These are phyloP conservation scores for Pharmacophagus antenor DNA, from an alignment of 2,888 invertebrate species.

Conservation along the genomic window DNA sequence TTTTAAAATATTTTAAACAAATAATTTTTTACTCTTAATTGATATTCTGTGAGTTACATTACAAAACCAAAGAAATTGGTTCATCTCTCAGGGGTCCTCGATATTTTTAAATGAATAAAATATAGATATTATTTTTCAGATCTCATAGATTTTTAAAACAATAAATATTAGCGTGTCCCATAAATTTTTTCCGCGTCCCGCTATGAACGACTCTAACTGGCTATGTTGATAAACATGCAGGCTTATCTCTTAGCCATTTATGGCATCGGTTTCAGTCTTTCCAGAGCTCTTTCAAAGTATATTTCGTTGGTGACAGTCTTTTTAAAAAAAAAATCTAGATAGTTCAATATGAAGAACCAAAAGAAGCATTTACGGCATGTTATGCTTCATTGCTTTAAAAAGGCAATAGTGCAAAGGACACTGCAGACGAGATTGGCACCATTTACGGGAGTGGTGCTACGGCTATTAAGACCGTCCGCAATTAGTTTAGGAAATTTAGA, in stretches of 20 bases:
- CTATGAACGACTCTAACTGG: not conserved
- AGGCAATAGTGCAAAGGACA: not conserved
- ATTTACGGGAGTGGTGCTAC: not conserved
- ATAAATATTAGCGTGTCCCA: too few species aligned
- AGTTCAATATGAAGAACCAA: not conserved
- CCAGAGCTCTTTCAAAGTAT: not conserved
- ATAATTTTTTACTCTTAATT: too few species aligned
- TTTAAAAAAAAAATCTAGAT: not conserved
- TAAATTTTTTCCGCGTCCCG: slow-evolving; percentile 12
- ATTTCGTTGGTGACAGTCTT: not conserved
- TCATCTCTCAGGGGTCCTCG: too few species aligned
- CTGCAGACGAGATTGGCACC: not conserved
- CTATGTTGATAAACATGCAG: not conserved
- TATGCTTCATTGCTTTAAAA: not conserved
- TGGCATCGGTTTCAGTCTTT: not conserved
- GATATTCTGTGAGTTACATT: too few species aligned
- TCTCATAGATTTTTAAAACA: too few species aligned
- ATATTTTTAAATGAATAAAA: too few species aligned
- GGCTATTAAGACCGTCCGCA: not conserved
- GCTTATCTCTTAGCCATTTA: not conserved
- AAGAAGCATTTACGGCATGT: not conserved
- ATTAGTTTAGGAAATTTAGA: not conserved
- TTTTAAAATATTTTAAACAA: too few species aligned
- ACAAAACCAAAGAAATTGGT: too few species aligned
- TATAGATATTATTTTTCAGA: too few species aligned